A percentile compares a stretch with the other conserved stretches of the same genome.
phyloP scores from a whole-genome alignment of 2,888 invertebrate genomes.

The Synergus itoensis region DNA sequence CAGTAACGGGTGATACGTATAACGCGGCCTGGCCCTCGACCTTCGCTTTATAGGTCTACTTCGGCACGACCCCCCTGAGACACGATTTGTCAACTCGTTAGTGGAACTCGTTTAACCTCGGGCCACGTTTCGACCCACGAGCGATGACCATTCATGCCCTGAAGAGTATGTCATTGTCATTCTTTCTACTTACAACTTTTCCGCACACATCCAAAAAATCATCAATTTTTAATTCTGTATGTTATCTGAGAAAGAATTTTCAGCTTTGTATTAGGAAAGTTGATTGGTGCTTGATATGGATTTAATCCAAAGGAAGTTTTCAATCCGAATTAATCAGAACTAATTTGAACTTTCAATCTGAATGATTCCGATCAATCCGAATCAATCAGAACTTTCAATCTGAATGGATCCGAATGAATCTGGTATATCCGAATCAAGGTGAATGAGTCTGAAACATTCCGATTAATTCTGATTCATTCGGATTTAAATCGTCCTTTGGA shows the following conservation, averaged over 20 bases:
- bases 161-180: background rate
- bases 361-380: too few relatives aligned
- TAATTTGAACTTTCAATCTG: too few relatives aligned
- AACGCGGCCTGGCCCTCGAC: constrained; percentile 67
- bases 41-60: constrained; percentile 76
- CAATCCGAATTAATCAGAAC: too few relatives aligned
- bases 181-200: background rate
- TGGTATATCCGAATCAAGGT: too few relatives aligned
- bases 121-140: constrained; percentile 61
- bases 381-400: too few relatives aligned
- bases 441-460: too few relatives aligned
- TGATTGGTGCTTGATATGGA: too few relatives aligned
- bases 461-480: too few relatives aligned
- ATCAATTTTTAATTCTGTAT: background rate
- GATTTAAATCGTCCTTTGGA: too few relatives aligned
- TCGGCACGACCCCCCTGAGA: constrained; percentile 76
- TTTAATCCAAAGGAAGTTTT: too few relatives aligned
- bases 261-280: too few relatives aligned
- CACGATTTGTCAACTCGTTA: constrained; percentile 78
- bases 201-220: background rate
- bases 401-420: too few relatives aligned
- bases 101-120: constrained; percentile 75
- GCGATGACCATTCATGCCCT: constrained; percentile 42
- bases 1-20: constrained; percentile 71
- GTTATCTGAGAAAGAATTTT: background rate